A percentile compares a stretch with the other conserved stretches of the same genome.
These are phyloP conservation scores for Amphipyra berbera DNA, from an alignment of 2,888 invertebrate genomes.

Conservation along the genomic window DNA sequence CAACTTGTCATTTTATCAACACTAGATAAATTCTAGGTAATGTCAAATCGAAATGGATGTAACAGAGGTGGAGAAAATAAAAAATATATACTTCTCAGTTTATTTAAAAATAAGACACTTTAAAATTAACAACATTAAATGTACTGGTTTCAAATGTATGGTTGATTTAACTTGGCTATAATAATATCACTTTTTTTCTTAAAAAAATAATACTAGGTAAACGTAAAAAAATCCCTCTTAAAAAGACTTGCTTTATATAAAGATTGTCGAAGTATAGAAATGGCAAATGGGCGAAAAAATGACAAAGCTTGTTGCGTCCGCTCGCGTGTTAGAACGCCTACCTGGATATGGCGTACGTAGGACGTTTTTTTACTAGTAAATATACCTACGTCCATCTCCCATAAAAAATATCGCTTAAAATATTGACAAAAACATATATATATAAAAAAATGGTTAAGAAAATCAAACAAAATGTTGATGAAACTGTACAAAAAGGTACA, in stretches of 20 bases:
- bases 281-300: no score
- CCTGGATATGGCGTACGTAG: no score
- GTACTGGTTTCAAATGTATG: slow-evolving; percentile 42
- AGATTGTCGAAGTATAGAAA: no score
- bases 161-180: slow-evolving; percentile 22
- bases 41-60: slow-evolving; percentile 84
- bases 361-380: no score
- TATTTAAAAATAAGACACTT: slow-evolving; percentile 52
- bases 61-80: slow-evolving; percentile 53
- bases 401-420: no score
- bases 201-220: neutral
- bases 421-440: no score
- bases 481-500: neutral
- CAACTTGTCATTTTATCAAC: slow-evolving; percentile 88
- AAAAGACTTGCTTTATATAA: neutral
- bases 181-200: neutral
- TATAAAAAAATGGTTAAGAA: no score
- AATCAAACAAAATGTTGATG: no score
- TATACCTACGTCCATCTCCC: no score
- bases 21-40: slow-evolving; percentile 87
- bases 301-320: no score
- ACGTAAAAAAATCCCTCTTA: no score
- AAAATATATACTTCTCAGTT: slow-evolving; percentile 50
- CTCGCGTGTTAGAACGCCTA: no score
- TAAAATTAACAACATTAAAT: slow-evolving; percentile 54